Evolutionary conservation across 2,888 invertebrate genomes (phyloP).

Genomic region (Willowsia nigromaculata): DNA sequence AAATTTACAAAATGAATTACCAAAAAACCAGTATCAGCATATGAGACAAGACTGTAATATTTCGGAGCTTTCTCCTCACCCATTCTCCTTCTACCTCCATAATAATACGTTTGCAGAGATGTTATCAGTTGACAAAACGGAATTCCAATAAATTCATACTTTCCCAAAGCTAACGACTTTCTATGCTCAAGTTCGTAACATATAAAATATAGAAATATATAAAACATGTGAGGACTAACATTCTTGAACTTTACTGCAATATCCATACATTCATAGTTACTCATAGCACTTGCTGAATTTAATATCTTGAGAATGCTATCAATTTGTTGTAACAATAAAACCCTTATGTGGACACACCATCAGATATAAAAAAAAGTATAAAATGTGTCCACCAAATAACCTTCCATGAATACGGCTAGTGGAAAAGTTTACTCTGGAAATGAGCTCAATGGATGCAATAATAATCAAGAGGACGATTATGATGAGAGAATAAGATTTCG

Average conservation of each 20-base stretch:
- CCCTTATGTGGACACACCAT: background rate
- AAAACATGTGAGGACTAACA: no score
- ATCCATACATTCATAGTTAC: no score
- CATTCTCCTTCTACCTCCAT: no score
- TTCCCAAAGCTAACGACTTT: no score
- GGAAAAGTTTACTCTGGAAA: background rate
- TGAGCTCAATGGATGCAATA: background rate
- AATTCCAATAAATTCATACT: background rate
- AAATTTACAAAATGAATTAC: background rate
- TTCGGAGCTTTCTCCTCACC: no score
- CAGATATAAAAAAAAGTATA: background rate
- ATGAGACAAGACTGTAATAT: no score
- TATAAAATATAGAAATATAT: no score
- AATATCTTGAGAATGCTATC: no score
- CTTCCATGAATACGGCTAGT: background rate
- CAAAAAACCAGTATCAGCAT: background rate
- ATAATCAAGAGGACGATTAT: background rate
- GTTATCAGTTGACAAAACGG: background rate
- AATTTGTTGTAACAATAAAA: background rate
- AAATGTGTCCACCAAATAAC: background rate
- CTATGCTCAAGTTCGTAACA: no score
- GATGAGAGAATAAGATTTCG: background rate
- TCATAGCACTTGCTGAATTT: no score
- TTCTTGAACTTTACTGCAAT: no score
- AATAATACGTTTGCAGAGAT: no score